Base-by-base conservation (phyloP, 2,113 vertebrate genomes). In the Toxostoma redivivum region DNA sequence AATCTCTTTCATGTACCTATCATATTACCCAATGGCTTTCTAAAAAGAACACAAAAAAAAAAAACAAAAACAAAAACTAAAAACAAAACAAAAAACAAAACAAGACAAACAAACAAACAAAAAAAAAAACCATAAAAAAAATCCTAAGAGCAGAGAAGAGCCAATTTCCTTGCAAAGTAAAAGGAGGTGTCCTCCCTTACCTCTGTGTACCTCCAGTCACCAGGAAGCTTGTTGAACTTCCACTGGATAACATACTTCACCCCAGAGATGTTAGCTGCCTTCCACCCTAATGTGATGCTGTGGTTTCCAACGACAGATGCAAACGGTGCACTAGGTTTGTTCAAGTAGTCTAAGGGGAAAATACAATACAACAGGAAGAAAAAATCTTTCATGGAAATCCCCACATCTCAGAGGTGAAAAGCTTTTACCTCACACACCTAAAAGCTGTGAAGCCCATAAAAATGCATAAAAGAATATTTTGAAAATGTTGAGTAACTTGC, bases 161-260 rank as follows among this genome's bases (percentile, higher is more conserved):
- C 5, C 2, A 40, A 30, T 45, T 64, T 81, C 35, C 23, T 86
- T 71, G 31, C 20, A 73, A 90, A 64, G n/a, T 37, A 73, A 73
- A 76, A 79, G 8, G 9, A 81, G 51, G 11, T 27, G 13, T 73
- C 23, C 37, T 81, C 66, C 48, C 82, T 88, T 95, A 98, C 98
- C 97, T 98, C 90, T 15, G 97, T 98, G 60, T 98, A 98, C 51
- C 81, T 97, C 98, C 98, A 98, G 66, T 97, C 97, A 44, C 98
- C 97, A 84, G 94, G 95, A 33, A 97, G 92, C 11, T 89, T 92
- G 21, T 17, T 77, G 24, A 98, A 98, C 62, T 98, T 98, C 98
- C 98, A 98, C 86, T 98, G 98, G 70, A 98, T 91, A 44, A 98
- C 97, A 31, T 98, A 98, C 69, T 96, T 97, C 37, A 98, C 93